Conservation (phyloP, 2,113 vertebrate species). For the Coracopsis vasa region DNA sequence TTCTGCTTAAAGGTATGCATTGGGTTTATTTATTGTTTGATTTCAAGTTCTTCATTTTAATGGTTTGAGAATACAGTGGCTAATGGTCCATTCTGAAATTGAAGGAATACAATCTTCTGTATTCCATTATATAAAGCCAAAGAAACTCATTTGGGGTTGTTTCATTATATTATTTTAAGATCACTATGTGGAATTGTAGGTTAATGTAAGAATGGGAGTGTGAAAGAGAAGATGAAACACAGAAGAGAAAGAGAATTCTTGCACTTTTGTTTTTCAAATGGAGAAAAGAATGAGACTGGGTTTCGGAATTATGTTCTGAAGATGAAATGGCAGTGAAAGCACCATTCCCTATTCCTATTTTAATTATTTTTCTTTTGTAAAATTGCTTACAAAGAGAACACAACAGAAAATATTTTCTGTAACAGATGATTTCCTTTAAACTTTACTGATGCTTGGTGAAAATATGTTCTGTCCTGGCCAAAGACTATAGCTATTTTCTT, state of each 20-base stretch:
- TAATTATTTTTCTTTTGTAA: background rate
- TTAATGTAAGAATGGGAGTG: background rate
- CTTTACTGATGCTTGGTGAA: background rate
- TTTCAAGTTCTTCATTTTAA: conserved; percentile 17
- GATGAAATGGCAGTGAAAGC: background rate
- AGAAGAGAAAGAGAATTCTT: background rate
- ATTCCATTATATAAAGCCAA: background rate
- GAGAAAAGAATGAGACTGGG: background rate
- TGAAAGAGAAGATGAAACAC: background rate
- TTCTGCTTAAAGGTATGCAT: conserved; percentile 60
- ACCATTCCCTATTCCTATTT: background rate
- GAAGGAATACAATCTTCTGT: background rate
- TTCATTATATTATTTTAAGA: background rate
- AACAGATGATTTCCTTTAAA: background rate
- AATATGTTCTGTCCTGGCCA: background rate
- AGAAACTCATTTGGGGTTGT: background rate
- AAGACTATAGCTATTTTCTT: background rate
- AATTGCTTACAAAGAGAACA: background rate
- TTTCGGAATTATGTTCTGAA: background rate
- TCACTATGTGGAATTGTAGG: background rate
- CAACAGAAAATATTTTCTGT: background rate
- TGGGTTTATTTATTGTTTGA: conserved; percentile 55
- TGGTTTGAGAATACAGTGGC: conserved; percentile 3
- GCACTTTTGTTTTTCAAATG: background rate
- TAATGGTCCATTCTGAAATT: conserved; percentile 43